Percentiles rank a stretch among this genome's conserved stretches.
Evolutionary conservation across 2,888 invertebrate species (phyloP).

Genomic region (Adela reaumurella): DNA sequence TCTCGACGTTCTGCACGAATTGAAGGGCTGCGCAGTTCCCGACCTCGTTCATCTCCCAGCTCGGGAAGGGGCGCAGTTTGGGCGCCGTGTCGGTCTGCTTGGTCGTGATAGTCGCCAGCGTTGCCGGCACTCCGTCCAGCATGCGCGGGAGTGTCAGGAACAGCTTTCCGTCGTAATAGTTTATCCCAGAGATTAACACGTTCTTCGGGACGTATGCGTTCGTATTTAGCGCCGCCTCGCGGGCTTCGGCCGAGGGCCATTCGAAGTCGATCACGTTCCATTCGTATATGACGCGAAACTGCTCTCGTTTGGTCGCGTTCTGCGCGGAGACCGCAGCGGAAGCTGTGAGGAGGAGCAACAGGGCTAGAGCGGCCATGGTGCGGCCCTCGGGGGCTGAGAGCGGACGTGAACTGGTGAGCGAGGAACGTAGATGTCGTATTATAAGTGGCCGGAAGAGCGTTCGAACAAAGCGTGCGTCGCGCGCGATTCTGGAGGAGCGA

Average conservation of each 20-base stretch:
- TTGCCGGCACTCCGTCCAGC: slow-evolving; percentile 68
- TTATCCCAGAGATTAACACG: slow-evolving; percentile 65
- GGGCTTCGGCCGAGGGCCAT: slow-evolving; percentile 59
- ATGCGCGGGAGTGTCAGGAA: slow-evolving; percentile 68
- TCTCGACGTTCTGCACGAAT: slow-evolving; percentile 71
- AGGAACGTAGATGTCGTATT: too few species aligned
- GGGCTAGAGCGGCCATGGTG: not conserved
- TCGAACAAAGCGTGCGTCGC: not conserved
- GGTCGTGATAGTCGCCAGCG: slow-evolving; percentile 58
- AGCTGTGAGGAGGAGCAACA: slow-evolving; percentile 23
- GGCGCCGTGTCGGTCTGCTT: slow-evolving; percentile 51
- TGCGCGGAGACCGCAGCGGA: slow-evolving; percentile 39
- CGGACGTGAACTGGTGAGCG: not conserved
- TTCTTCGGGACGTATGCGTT: slow-evolving; percentile 64
- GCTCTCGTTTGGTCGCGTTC: slow-evolving; percentile 40
- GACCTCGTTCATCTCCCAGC: slow-evolving; percentile 64
- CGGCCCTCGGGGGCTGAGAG: not conserved
- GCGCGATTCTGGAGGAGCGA: not conserved
- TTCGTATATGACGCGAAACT: slow-evolving; percentile 68
- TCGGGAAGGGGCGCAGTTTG: slow-evolving; percentile 64
- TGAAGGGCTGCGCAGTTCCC: slow-evolving; percentile 69
- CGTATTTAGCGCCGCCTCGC: slow-evolving; percentile 49
- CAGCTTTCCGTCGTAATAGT: slow-evolving; percentile 62
- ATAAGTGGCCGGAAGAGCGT: not conserved
- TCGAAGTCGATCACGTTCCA: slow-evolving; percentile 69